A percentile compares a stretch with the other conserved stretches of the same genome.
phyloP scores from a whole-genome alignment of 2,888 invertebrate genomes.

The Spodoptera picta region DNA sequence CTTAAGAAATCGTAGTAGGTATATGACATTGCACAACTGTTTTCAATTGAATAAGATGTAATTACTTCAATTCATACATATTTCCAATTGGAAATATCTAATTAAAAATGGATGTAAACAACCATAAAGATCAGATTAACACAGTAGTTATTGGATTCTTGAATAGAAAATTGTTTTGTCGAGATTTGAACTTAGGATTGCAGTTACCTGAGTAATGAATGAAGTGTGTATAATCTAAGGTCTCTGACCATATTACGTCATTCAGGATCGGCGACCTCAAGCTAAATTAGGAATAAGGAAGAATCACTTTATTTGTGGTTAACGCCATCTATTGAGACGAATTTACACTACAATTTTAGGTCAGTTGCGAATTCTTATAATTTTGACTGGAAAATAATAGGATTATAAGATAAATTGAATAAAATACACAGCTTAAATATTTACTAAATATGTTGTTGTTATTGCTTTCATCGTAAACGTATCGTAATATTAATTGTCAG shows the following conservation, averaged over 20 bases:
- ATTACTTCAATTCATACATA: slow-evolving; percentile 7
- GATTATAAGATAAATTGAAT: too few relatives aligned
- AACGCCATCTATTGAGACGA: slow-evolving; percentile 42
- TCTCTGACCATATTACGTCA: slow-evolving; percentile 37
- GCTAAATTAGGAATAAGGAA: slow-evolving; percentile 48
- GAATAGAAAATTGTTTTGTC: background rate
- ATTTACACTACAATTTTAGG: slow-evolving; percentile 12
- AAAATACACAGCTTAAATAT: too few relatives aligned
- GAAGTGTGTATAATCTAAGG: slow-evolving; percentile 24
- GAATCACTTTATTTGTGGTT: slow-evolving; percentile 30
- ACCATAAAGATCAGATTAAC: background rate
- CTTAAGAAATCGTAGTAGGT: too few relatives aligned
- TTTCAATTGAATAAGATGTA: slow-evolving; percentile 13
- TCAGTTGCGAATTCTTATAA: slow-evolving; percentile 16
- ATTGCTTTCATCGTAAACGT: too few relatives aligned
- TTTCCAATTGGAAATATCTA: background rate
- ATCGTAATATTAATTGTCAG: too few relatives aligned
- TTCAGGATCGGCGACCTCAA: slow-evolving; percentile 42
- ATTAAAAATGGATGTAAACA: background rate
- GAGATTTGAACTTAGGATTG: slow-evolving; percentile 25
- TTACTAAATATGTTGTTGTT: too few relatives aligned
- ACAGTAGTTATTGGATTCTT: too few relatives aligned
- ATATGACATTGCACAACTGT: background rate
- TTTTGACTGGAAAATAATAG: too few relatives aligned
- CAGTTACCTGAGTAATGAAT: slow-evolving; percentile 12